Conservation (phyloP, 2,797 vertebrate genomes). For the Lagorchestes hirsutus region DNA sequence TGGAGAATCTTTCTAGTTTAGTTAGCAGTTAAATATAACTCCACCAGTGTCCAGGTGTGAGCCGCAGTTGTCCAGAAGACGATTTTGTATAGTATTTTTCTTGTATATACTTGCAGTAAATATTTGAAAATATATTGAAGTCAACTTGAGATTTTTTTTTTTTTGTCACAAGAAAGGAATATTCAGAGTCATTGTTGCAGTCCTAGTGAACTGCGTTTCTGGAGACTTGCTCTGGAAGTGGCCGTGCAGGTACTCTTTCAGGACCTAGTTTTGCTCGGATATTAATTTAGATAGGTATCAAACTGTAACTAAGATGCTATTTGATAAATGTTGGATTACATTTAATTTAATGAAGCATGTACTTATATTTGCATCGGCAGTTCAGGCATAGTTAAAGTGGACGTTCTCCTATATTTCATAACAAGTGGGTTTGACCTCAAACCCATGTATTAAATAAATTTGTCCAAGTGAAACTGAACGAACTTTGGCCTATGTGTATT, state of each 20-base stretch:
- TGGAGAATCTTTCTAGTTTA: slow-evolving; percentile 92
- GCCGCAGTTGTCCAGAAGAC: slow-evolving; percentile 96
- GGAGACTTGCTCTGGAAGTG: slow-evolving; percentile 91
- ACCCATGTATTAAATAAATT: slow-evolving; percentile 90
- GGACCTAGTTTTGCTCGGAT: slow-evolving; percentile 94
- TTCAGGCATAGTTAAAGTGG: slow-evolving; percentile 91
- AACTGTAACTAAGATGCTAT: slow-evolving; percentile 92
- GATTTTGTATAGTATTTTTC: slow-evolving; percentile 99
- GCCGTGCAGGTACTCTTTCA: slow-evolving; percentile 93
- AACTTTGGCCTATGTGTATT: slow-evolving; percentile 90
- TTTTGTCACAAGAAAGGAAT: slow-evolving; percentile 90
- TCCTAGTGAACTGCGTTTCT: slow-evolving; percentile 92
- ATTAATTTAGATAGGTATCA: slow-evolving; percentile 90
- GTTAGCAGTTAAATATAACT: slow-evolving; percentile 88
- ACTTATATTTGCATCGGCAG: slow-evolving; percentile 92
- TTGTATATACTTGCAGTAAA: slow-evolving; percentile 99
- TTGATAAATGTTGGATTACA: slow-evolving; percentile 95
- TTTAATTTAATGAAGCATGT: slow-evolving; percentile 99
- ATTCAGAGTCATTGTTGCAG: slow-evolving; percentile 90
- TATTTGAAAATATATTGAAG: slow-evolving; percentile 98
- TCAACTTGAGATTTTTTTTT: slow-evolving; percentile 89
- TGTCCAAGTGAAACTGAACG: slow-evolving; percentile 90
- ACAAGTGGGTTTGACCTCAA: slow-evolving; percentile 90
- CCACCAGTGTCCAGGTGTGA: slow-evolving; percentile 92
- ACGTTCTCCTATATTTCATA: slow-evolving; percentile 93